These are phyloP conservation scores for Drosophila seclusa DNA, from an alignment of 2,888 invertebrate species.

Conservation along the genomic window DNA sequence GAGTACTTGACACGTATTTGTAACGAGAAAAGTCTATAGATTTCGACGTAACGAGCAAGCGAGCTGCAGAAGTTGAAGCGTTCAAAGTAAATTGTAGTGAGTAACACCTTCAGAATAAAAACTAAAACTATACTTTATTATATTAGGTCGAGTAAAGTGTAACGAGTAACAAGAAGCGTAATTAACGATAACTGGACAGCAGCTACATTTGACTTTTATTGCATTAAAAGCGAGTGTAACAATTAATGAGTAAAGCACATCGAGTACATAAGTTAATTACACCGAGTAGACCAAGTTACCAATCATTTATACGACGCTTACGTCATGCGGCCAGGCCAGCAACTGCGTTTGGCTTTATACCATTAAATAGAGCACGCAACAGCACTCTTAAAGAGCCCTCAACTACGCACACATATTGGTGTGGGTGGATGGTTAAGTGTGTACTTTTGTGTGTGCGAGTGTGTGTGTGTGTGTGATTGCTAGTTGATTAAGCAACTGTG, in stretches of 20 bases:
- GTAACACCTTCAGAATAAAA: neutral
- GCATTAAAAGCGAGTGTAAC: neutral
- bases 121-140: neutral
- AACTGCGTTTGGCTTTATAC: slow-evolving; percentile 46
- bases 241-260: neutral
- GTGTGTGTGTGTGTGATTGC: slow-evolving; percentile 48
- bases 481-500: slow-evolving; percentile 76
- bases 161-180: neutral
- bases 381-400: slow-evolving; percentile 61
- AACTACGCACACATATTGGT: slow-evolving; percentile 18
- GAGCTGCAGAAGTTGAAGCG: neutral
- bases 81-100: neutral
- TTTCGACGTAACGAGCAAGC: neutral
- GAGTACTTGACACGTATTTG: neutral
- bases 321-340: slow-evolving; percentile 55
- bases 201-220: neutral
- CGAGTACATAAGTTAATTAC: slow-evolving; percentile 7
- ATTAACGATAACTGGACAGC: neutral
- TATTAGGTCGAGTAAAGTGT: neutral
- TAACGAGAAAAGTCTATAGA: neutral
- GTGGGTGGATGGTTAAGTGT: neutral
- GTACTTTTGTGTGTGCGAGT: neutral
- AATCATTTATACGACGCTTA: slow-evolving; percentile 53
- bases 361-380: slow-evolving; percentile 66
- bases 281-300: slow-evolving; percentile 6